Conservation (phyloP, 1,140 invertebrate genomes). For the Ceratitis capitata region DNA sequence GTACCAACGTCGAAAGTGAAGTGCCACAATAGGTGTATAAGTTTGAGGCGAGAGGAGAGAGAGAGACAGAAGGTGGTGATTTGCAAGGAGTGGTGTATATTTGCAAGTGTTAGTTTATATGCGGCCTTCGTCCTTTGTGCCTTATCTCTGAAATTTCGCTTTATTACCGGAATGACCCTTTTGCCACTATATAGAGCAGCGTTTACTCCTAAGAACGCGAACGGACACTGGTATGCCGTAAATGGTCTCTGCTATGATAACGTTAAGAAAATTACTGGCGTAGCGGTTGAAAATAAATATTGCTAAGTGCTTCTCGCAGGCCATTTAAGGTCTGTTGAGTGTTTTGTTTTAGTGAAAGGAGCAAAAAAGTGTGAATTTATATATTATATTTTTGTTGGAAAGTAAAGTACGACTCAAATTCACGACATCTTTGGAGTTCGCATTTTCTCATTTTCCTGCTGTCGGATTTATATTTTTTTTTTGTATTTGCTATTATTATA, state of each 20-base stretch:
- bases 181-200: background rate
- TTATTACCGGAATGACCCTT: slow-evolving; percentile 39
- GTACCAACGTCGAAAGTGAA: background rate
- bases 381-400: background rate
- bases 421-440: background rate
- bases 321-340: background rate
- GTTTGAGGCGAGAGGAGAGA: background rate
- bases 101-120: no score
- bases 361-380: background rate
- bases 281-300: background rate
- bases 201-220: background rate
- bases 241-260: slow-evolving; percentile 21
- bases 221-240: background rate
- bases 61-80: background rate
- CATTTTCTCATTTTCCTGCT: background rate
- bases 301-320: background rate
- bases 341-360: background rate
- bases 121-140: background rate
- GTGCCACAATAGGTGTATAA: background rate
- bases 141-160: slow-evolving; percentile 32
- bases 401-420: background rate
- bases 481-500: background rate
- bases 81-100: background rate
- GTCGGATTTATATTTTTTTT: background rate
- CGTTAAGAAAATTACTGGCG: background rate